Percentiles rank a stretch among this genome's conserved stretches.
Conservation (phyloP, 2,888 invertebrate genomes). For the Aleiodes alternator region DNA sequence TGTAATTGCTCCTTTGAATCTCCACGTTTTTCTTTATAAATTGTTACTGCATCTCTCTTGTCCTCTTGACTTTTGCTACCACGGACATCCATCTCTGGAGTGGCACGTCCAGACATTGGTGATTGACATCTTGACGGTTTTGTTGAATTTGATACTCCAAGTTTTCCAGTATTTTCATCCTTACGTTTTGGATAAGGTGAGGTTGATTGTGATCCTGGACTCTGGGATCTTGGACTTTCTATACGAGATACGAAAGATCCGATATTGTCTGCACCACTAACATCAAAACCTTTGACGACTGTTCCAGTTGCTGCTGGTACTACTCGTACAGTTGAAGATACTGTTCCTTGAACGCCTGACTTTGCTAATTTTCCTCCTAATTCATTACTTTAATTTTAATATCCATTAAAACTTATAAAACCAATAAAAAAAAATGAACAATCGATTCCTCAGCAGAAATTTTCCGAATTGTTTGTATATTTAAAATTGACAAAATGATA, state of each 20-base stretch:
- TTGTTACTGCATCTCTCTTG: conserved; percentile 78
- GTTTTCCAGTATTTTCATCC: conserved; percentile 72
- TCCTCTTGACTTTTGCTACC: conserved; percentile 76
- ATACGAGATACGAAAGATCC: conserved; percentile 61
- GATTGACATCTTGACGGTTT: conserved; percentile 82
- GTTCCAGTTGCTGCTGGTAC: conserved; percentile 65
- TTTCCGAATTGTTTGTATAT: conserved; percentile 42
- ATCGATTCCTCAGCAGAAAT: conserved; percentile 38
- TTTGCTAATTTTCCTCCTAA: conserved; percentile 76
- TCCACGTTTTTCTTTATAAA: conserved; percentile 86
- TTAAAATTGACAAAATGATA: conserved; percentile 37
- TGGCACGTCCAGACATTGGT: conserved; percentile 78
- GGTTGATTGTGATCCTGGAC: conserved; percentile 65
- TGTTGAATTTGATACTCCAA: conserved; percentile 63
- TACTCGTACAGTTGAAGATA: conserved; percentile 66
- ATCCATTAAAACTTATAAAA: conserved; percentile 30
- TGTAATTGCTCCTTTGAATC: conserved; percentile 91
- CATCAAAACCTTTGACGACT: conserved; percentile 68
- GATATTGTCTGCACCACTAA: conserved; percentile 62
- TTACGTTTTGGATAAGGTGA: conserved; percentile 66
- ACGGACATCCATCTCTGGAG: conserved; percentile 60
- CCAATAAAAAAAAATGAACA: conserved; percentile 7
- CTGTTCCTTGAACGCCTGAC: conserved; percentile 60
- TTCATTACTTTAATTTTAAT: conserved; percentile 42
- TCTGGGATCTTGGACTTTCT: conserved; percentile 67